A percentile compares a stretch with the other conserved stretches of the same genome.
Conservation (phyloP, 2,113 vertebrate genomes). For the Genyomyrus donnyi region DNA sequence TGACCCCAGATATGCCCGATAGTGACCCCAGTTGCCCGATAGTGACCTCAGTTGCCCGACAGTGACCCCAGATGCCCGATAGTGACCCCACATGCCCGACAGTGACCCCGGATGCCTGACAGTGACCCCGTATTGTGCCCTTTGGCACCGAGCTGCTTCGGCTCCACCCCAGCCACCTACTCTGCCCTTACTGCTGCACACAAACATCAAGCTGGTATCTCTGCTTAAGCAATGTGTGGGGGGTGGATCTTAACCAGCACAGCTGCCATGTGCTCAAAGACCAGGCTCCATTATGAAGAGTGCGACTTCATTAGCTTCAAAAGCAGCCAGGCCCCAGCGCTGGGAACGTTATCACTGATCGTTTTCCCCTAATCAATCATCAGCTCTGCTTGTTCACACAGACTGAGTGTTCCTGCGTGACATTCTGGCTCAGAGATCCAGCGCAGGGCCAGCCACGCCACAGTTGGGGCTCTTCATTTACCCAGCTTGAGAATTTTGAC, state of each 20-base stretch:
- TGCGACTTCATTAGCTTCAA: not conserved
- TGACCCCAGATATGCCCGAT: too few species aligned
- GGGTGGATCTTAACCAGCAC: slow-evolving; percentile 35
- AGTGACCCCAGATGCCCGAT: too few species aligned
- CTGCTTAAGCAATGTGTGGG: not conserved
- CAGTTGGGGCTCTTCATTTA: slow-evolving; percentile 46
- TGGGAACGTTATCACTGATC: slow-evolving; percentile 39
- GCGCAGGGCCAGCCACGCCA: slow-evolving; percentile 46
- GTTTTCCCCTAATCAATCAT: not conserved
- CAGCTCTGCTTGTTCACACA: slow-evolving; percentile 14
- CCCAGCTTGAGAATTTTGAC: slow-evolving; percentile 43
- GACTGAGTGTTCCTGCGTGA: slow-evolving; percentile 20
- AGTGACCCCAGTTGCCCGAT: too few species aligned
- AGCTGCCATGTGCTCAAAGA: slow-evolving; percentile 32
- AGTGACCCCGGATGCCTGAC: too few species aligned
- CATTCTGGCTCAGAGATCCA: slow-evolving; percentile 13
- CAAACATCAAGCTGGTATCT: slow-evolving; percentile 6
- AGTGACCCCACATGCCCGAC: too few species aligned
- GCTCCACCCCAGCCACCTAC: not conserved
- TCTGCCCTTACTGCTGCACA: not conserved
- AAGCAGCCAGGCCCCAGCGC: not conserved
- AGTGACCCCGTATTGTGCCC: not conserved
- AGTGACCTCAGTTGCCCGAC: too few species aligned
- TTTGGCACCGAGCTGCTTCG: not conserved
- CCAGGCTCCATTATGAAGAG: slow-evolving; percentile 41